Evolutionary conservation across 2,113 vertebrate genomes (phyloP).

Genomic region (Polypterus senegalus): DNA sequence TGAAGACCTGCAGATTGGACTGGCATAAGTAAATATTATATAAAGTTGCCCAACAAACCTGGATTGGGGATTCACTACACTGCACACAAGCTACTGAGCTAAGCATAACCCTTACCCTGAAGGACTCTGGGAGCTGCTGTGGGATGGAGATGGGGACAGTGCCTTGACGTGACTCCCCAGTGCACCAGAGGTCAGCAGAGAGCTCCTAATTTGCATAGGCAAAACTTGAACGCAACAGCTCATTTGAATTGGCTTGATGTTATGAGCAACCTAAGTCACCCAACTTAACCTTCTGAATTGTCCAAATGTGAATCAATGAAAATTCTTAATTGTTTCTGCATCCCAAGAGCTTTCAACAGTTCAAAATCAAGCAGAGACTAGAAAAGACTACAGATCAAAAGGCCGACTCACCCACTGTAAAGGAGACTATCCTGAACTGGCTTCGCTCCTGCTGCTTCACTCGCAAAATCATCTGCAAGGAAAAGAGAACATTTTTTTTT

Average conservation of each 20-base stretch:
- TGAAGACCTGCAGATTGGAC: no score
- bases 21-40: neutral
- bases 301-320: no score
- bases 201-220: slow-evolving; percentile 39
- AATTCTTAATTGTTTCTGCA: no score
- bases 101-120: slow-evolving; percentile 48
- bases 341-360: no score
- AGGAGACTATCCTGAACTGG: slow-evolving; percentile 63
- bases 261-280: no score
- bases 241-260: no score
- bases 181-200: slow-evolving; percentile 50
- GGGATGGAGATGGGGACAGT: slow-evolving; percentile 53
- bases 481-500: neutral
- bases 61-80: neutral
- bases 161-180: slow-evolving; percentile 62
- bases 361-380: neutral
- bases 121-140: slow-evolving; percentile 52
- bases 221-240: neutral
- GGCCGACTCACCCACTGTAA: slow-evolving; percentile 70
- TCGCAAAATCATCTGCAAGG: slow-evolving; percentile 60
- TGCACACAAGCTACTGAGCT: neutral
- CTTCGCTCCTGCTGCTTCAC: slow-evolving; percentile 54
- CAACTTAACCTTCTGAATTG: no score
- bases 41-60: neutral
- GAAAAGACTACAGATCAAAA: neutral